Percentiles rank a stretch among this genome's conserved stretches.
phyloP scores from a whole-genome alignment of 2,797 vertebrate genomes.

The Thamnophis elegans region DNA sequence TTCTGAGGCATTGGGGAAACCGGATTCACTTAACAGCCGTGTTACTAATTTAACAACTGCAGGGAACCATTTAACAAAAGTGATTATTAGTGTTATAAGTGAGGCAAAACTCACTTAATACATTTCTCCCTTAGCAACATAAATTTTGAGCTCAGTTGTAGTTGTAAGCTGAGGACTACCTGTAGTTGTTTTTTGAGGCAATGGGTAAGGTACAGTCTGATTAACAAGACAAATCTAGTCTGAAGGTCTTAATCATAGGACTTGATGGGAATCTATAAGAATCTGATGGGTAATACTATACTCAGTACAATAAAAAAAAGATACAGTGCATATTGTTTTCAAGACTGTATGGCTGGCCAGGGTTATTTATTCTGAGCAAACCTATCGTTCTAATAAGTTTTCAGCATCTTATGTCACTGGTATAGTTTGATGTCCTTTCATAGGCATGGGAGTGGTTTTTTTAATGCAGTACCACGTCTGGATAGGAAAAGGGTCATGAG shows the following conservation, averaged over 20 bases:
- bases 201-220: neutral
- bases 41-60: no score
- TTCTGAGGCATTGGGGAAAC: no score
- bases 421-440: neutral
- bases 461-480: neutral
- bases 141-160: no score
- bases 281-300: neutral
- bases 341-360: neutral
- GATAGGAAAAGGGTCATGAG: neutral
- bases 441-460: neutral
- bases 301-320: neutral
- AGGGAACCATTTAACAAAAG: no score
- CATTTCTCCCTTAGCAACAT: no score
- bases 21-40: no score
- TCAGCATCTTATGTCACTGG: no score
- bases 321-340: neutral
- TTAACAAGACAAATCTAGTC: neutral
- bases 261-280: neutral
- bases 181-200: neutral
- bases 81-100: no score
- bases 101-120: no score
- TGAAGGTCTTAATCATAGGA: neutral
- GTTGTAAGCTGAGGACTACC: no score
- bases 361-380: neutral
- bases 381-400: neutral